Conservation (phyloP, 2,113 vertebrate genomes). For the Corydoras maculifer region DNA sequence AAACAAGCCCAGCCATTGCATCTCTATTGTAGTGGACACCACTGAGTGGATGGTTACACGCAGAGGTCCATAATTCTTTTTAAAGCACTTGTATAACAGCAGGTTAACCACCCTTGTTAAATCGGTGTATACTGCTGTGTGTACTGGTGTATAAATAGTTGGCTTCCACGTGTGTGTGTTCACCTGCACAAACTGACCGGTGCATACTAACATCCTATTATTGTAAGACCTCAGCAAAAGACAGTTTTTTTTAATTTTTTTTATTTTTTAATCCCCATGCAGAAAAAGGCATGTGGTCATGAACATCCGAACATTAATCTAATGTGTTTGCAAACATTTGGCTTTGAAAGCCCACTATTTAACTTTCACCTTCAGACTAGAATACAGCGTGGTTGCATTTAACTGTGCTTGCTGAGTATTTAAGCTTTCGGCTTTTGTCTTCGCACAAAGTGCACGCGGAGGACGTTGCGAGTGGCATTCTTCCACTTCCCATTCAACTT, state of each 20-base stretch:
- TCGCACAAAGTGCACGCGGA: conserved; percentile 32
- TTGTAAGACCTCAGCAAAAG: conserved; percentile 24
- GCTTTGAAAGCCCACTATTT: conserved; percentile 36
- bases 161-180: conserved; percentile 29
- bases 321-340: conserved; percentile 39
- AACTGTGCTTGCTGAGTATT: conserved; percentile 33
- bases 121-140: conserved; percentile 23
- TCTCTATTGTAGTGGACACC: conserved; percentile 5
- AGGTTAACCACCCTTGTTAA: conserved; percentile 35
- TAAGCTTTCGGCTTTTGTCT: conserved; percentile 44
- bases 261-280: neutral
- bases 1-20: conserved; percentile 19
- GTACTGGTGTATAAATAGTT: conserved; percentile 1
- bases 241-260: no score
- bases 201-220: conserved; percentile 23
- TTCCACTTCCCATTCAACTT: conserved; percentile 49
- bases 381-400: conserved; percentile 16
- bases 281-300: conserved; percentile 23
- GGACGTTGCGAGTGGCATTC: conserved; percentile 36
- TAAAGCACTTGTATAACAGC: conserved; percentile 17
- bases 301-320: conserved; percentile 31
- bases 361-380: conserved; percentile 35
- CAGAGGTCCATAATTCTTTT: conserved; percentile 2
- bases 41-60: conserved; percentile 7
- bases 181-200: conserved; percentile 41